phyloP scores from a whole-genome alignment of 2,797 vertebrate genomes.

The Syngnathus acus region DNA sequence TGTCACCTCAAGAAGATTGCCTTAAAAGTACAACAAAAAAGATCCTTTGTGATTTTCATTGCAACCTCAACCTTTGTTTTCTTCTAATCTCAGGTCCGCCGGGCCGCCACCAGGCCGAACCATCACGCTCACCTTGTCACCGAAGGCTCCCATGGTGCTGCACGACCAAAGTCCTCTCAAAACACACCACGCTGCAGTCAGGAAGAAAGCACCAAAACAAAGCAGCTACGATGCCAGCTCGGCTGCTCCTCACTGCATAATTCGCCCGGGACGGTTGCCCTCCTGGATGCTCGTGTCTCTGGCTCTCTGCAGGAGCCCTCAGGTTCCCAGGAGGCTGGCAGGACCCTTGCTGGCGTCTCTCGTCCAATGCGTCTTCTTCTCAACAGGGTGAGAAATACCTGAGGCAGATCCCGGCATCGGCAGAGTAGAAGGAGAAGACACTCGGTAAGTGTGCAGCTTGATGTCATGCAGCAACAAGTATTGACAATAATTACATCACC shows the following conservation, averaged over 20 bases:
- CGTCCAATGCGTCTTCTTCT: conserved; percentile 36
- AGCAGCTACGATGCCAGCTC: conserved; percentile 22
- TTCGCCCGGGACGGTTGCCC: conserved; percentile 13
- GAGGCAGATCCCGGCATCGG: conserved; percentile 26
- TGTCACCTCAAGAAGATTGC: background rate
- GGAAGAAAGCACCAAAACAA: background rate
- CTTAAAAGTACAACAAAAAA: background rate
- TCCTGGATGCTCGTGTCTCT: conserved; percentile 14
- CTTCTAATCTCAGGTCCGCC: background rate
- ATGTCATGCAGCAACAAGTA: background rate
- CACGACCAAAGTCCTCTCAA: conserved; percentile 21
- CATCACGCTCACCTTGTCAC: conserved; percentile 45
- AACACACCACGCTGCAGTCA: conserved; percentile 3
- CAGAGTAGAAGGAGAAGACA: conserved; percentile 16
- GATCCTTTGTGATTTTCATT: background rate
- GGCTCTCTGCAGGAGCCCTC: conserved; percentile 37
- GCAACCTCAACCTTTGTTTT: background rate
- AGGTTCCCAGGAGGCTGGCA: conserved; percentile 49
- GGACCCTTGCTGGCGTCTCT: conserved; percentile 27
- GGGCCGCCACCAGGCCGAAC: background rate
- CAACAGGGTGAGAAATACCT: conserved; percentile 71
- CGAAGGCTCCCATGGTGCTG: conserved; percentile 48
- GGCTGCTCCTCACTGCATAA: conserved; percentile 54
- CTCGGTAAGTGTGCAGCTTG: background rate
- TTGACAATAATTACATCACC: background rate